Percentiles rank a stretch among this genome's conserved stretches.
Evolutionary conservation across 2,888 invertebrate species (phyloP).

Genomic region (Dolomedes plantarius): DNA sequence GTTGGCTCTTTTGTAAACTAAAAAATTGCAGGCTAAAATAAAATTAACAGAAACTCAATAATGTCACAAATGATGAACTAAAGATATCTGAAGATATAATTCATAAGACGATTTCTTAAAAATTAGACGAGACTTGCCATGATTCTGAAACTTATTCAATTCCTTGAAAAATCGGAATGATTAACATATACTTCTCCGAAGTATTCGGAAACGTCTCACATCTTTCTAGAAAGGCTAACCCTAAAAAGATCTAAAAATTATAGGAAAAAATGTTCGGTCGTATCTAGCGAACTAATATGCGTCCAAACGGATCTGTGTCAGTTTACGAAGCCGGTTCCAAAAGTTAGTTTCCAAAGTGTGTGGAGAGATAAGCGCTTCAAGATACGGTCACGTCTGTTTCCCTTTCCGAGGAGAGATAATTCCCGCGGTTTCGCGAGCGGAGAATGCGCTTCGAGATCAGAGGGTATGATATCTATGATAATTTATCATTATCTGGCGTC

Average conservation of each 20-base stretch:
- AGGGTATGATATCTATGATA: constrained; percentile 58
- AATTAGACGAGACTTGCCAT: too few relatives aligned
- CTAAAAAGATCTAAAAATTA: not conserved
- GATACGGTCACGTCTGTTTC: constrained; percentile 23
- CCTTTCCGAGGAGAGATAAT: constrained; percentile 5
- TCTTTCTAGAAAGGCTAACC: too few relatives aligned
- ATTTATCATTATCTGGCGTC: constrained; percentile 70
- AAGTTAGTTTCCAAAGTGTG: constrained; percentile 2
- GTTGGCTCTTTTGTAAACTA: too few relatives aligned
- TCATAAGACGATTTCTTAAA: too few relatives aligned
- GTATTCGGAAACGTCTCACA: too few relatives aligned
- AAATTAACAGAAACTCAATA: too few relatives aligned
- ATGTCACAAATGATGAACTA: too few relatives aligned
- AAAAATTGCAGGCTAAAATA: too few relatives aligned
- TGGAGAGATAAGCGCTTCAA: not conserved
- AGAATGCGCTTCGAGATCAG: constrained; percentile 37
- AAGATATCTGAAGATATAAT: too few relatives aligned
- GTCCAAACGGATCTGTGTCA: not conserved
- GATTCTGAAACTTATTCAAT: too few relatives aligned
- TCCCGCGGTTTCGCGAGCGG: not conserved
- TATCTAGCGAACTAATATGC: not conserved
- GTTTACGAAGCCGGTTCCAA: not conserved
- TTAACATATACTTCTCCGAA: too few relatives aligned
- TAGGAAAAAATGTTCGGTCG: not conserved
- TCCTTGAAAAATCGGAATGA: too few relatives aligned